Conservation (phyloP, 2,113 vertebrate species). For the Salvelinus fontinalis region DNA sequence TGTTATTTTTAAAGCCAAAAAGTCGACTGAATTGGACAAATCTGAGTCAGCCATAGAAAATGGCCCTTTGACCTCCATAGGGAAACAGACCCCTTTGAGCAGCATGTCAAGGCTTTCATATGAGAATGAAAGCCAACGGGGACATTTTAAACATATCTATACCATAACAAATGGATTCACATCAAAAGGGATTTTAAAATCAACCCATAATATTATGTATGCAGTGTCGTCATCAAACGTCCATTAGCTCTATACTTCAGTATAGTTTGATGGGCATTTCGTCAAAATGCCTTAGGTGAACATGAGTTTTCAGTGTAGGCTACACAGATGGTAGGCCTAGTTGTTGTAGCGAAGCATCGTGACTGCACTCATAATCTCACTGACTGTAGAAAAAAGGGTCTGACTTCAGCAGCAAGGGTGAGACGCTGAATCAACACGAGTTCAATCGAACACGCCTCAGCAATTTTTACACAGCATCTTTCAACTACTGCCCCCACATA, state of each 20-base stretch:
- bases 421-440: too few species aligned
- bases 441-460: too few species aligned
- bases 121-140: constrained; percentile 68
- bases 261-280: not conserved
- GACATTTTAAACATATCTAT: constrained; percentile 75
- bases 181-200: constrained; percentile 78
- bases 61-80: constrained; percentile 80
- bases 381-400: not conserved
- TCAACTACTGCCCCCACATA: too few species aligned
- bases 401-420: not conserved
- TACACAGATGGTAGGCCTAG: not conserved
- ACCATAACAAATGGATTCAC: constrained; percentile 80
- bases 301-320: not conserved
- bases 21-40: constrained; percentile 98
- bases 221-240: not conserved
- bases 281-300: not conserved
- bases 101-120: constrained; percentile 79
- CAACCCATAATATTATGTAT: constrained; percentile 70
- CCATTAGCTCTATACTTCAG: not conserved
- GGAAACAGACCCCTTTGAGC: constrained; percentile 78
- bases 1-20: constrained; percentile 95
- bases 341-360: not conserved
- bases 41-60: constrained; percentile 88
- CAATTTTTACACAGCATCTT: too few species aligned
- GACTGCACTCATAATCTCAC: not conserved